A percentile compares a stretch with the other conserved stretches of the same genome.
phyloP scores from a whole-genome alignment of 2,888 invertebrate genomes.

The Scrobipalpa costella region DNA sequence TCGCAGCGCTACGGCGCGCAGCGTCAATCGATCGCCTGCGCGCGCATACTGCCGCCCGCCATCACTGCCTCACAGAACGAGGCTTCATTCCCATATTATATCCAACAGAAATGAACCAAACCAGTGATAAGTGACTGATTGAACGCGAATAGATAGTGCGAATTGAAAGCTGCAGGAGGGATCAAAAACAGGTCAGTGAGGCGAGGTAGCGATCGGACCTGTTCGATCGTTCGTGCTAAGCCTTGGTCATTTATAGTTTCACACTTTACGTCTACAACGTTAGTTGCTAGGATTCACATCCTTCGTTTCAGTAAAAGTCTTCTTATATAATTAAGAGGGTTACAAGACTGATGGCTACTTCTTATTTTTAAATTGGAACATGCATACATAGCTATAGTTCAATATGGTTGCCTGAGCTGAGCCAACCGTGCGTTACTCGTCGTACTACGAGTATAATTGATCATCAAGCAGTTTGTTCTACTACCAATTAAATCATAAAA shows the following conservation, averaged over 20 bases:
- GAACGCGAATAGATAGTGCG: slow-evolving; percentile 45
- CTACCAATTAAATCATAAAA: background rate
- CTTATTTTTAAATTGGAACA: background rate
- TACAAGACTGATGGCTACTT: no score
- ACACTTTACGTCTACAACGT: background rate
- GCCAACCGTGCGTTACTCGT: slow-evolving; percentile 30
- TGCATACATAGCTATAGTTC: background rate
- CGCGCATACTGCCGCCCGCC: slow-evolving; percentile 73
- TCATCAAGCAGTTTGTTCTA: background rate
- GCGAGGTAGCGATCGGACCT: background rate
- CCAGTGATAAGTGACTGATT: slow-evolving; percentile 66
- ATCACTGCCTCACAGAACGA: slow-evolving; percentile 58
- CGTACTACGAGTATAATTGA: background rate
- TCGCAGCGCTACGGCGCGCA: slow-evolving; percentile 65
- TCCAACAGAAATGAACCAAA: slow-evolving; percentile 75
- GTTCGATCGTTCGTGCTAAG: background rate
- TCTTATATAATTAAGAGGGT: background rate
- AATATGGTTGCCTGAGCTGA: slow-evolving; percentile 14
- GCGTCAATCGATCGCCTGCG: slow-evolving; percentile 75
- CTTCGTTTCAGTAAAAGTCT: background rate
- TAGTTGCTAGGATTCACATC: background rate
- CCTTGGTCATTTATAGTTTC: background rate
- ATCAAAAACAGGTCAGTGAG: slow-evolving; percentile 53
- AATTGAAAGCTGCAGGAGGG: slow-evolving; percentile 40
- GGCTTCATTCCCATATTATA: slow-evolving; percentile 66